phyloP scores from a whole-genome alignment of 1,140 invertebrate species.

The Papilio glaucus region DNA sequence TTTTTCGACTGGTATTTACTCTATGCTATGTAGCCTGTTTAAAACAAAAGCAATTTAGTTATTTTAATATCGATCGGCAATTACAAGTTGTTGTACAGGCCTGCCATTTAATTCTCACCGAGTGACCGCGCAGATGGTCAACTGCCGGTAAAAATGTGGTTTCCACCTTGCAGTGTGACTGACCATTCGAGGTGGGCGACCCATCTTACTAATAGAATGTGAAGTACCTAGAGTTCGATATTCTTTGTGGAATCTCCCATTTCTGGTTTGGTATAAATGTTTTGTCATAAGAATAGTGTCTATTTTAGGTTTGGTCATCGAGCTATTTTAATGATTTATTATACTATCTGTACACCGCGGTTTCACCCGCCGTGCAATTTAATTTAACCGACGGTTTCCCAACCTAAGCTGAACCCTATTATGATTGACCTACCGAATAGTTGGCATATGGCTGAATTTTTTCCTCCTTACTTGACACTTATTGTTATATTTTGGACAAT shows the following conservation, averaged over 20 bases:
- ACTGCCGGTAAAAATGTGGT: neutral
- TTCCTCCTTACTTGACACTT: too few species aligned
- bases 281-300: neutral
- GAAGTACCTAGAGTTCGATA: neutral
- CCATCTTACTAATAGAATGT: slow-evolving; percentile 5
- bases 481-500: too few species aligned
- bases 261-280: slow-evolving; percentile 7
- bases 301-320: neutral
- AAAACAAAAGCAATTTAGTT: neutral
- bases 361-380: too few species aligned
- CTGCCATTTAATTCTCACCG: neutral
- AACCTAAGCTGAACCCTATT: too few species aligned
- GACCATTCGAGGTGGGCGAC: neutral
- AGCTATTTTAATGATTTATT: neutral
- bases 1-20: neutral
- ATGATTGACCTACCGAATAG: too few species aligned
- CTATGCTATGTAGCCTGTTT: neutral
- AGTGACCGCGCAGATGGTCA: slow-evolving; percentile 12
- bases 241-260: slow-evolving; percentile 4
- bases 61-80: neutral
- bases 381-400: too few species aligned
- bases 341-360: too few species aligned
- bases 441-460: too few species aligned
- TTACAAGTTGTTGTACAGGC: neutral
- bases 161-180: neutral